phyloP scores from a whole-genome alignment of 2,113 vertebrate species.

The Menidia beryllina region DNA sequence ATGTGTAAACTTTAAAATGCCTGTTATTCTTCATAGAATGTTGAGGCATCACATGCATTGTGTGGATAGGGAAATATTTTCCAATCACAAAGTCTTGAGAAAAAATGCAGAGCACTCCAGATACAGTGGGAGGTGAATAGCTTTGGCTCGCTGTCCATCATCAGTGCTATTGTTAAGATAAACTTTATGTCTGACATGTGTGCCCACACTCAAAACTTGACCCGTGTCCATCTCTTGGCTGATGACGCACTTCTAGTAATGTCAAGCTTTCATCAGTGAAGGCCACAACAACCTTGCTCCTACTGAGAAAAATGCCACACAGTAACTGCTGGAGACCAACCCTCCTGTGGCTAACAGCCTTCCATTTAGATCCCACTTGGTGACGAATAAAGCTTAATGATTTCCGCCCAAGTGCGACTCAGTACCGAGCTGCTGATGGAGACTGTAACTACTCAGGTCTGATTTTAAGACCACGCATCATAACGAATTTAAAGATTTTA shows the following conservation, averaged over 20 bases:
- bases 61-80: not conserved
- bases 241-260: conserved; percentile 48
- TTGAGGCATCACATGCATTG: not conserved
- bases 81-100: not conserved
- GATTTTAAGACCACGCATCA: too few species aligned
- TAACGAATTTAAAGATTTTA: too few species aligned
- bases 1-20: not conserved
- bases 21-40: not conserved
- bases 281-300: conserved; percentile 5
- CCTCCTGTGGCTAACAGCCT: conserved; percentile 24
- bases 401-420: not conserved
- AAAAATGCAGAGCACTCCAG: not conserved
- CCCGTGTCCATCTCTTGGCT: not conserved
- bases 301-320: conserved; percentile 8
- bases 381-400: conserved; percentile 26
- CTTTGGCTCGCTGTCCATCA: conserved; percentile 8
- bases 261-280: conserved; percentile 19
- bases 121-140: not conserved
- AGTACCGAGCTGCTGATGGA: not conserved
- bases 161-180: conserved; percentile 31
- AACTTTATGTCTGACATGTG: conserved; percentile 9
- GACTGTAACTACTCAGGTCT: too few species aligned
- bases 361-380: conserved; percentile 9
- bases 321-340: conserved; percentile 9
- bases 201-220: conserved; percentile 9